Percentiles rank a stretch among this genome's conserved stretches.
These are phyloP conservation scores for Nymphalis polychloros DNA, from an alignment of 2,888 invertebrate genomes.

Conservation along the genomic window DNA sequence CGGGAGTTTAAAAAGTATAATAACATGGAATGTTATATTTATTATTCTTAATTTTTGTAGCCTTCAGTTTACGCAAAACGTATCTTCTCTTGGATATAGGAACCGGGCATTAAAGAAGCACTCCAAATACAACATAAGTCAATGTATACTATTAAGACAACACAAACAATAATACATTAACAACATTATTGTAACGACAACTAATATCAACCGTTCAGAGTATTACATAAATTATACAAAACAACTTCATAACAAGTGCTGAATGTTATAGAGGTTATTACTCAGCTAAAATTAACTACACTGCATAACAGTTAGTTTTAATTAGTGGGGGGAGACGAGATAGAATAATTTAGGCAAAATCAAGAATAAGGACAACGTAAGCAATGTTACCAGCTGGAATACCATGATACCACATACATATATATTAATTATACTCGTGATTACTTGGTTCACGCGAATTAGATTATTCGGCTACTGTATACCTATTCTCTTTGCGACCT, in stretches of 20 bases:
- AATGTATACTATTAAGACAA: conserved; percentile 11
- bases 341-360: conserved; percentile 46
- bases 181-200: conserved; percentile 19
- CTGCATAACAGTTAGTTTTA: conserved; percentile 38
- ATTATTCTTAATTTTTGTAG: too few species aligned
- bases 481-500: too few species aligned
- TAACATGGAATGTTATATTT: too few species aligned
- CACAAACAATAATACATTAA: conserved; percentile 7
- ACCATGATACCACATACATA: not conserved
- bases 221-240: conserved; percentile 43
- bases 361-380: conserved; percentile 10
- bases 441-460: too few species aligned
- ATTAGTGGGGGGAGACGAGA: conserved; percentile 41
- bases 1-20: too few species aligned
- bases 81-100: too few species aligned
- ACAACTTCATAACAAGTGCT: conserved; percentile 56
- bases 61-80: too few species aligned
- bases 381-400: conserved; percentile 1
- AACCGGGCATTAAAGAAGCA: too few species aligned
- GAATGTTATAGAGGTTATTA: conserved; percentile 57
- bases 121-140: conserved; percentile 38
- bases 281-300: conserved; percentile 62
- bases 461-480: too few species aligned
- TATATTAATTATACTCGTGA: too few species aligned
- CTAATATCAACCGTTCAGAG: conserved; percentile 19